Percentiles rank a stretch among this genome's conserved stretches.
Evolutionary conservation across 1,140 invertebrate species (phyloP).

Genomic region (Rhopalosiphum padi): DNA sequence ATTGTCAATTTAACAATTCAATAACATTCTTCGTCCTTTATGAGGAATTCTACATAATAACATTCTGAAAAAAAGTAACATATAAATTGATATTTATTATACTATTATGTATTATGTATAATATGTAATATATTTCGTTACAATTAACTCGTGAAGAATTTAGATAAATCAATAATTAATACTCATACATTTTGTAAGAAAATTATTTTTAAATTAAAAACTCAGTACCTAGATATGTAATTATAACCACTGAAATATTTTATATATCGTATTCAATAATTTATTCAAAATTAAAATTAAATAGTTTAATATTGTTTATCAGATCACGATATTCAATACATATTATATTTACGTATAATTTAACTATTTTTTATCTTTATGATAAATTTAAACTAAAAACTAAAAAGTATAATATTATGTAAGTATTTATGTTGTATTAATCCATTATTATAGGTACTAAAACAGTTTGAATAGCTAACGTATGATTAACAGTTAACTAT

Average conservation of each 20-base stretch:
- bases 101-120: not conserved
- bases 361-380: not conserved
- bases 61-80: slow-evolving; percentile 3
- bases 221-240: not conserved
- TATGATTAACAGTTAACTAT: not conserved
- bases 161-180: not conserved
- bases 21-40: slow-evolving; percentile 19
- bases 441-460: not conserved
- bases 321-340: not conserved
- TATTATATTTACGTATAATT: not conserved
- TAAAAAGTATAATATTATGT: not conserved
- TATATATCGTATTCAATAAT: too few species aligned
- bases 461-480: not conserved
- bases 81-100: not conserved
- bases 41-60: not conserved
- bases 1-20: slow-evolving; percentile 1
- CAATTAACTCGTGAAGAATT: not conserved
- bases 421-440: not conserved
- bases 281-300: too few species aligned
- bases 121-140: too few species aligned
- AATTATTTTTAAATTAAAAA: not conserved
- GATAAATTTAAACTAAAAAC: not conserved
- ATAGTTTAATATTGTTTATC: not conserved
- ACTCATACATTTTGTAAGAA: not conserved
- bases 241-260: not conserved